A percentile compares a stretch with the other conserved stretches of the same genome.
Conservation (phyloP, 2,888 invertebrate genomes). For the Xanthia icteritia region DNA sequence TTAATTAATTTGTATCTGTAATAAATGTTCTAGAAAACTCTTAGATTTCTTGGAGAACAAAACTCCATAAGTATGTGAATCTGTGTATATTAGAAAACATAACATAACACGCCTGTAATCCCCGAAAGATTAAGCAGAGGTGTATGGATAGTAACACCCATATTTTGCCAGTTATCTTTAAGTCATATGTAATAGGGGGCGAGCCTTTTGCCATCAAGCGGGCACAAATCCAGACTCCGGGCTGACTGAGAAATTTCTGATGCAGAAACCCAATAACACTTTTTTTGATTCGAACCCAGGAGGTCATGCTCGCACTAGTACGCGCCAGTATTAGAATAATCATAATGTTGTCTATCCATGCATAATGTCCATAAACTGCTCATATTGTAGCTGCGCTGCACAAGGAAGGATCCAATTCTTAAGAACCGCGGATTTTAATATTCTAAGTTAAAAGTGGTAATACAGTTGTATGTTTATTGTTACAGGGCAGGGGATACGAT, state of each 20-base stretch:
- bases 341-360: no score
- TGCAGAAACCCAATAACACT: no score
- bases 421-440: neutral
- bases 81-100: neutral
- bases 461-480: slow-evolving; percentile 59
- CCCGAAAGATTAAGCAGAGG: no score
- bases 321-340: no score
- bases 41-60: neutral
- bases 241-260: no score
- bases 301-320: no score
- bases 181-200: neutral
- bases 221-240: no score
- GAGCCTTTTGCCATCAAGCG: neutral
- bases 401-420: neutral
- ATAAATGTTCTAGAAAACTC: neutral
- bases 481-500: slow-evolving; percentile 86
- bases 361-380: no score
- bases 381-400: neutral
- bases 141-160: neutral
- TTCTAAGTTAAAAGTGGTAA: neutral
- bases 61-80: neutral
- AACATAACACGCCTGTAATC: neutral
- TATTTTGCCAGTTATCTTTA: neutral
- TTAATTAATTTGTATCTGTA: slow-evolving; percentile 5
- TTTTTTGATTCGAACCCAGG: no score